A percentile compares a stretch with the other conserved stretches of the same genome.
Evolutionary conservation across 2,888 invertebrate genomes (phyloP).

Genomic region (Suillia variegata): DNA sequence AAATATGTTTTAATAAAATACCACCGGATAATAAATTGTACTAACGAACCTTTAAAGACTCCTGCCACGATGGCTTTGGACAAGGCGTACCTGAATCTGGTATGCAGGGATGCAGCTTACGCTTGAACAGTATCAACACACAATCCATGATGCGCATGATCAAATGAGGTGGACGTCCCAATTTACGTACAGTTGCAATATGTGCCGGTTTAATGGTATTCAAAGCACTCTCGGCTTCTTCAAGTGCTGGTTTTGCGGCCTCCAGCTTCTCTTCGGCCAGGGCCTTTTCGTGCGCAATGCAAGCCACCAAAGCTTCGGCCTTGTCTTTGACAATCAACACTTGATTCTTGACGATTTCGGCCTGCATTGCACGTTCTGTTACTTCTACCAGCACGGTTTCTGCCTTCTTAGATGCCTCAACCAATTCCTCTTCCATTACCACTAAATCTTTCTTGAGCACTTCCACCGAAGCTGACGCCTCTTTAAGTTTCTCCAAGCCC

Average conservation of each 20-base stretch:
- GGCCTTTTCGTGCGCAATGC: conserved; percentile 88
- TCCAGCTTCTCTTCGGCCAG: conserved; percentile 91
- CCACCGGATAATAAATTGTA: too few species aligned
- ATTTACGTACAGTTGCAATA: conserved; percentile 91
- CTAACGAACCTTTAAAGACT: conserved; percentile 79
- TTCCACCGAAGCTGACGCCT: conserved; percentile 93
- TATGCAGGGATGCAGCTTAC: conserved; percentile 81
- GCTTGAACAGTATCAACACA: conserved; percentile 89
- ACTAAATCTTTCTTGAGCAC: conserved; percentile 89
- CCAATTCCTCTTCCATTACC: conserved; percentile 92
- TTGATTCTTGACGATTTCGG: conserved; percentile 93
- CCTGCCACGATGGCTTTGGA: conserved; percentile 95
- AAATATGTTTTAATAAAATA: not conserved
- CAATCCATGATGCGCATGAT: conserved; percentile 99
- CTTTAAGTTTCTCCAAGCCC: conserved; percentile 91
- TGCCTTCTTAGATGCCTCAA: conserved; percentile 90
- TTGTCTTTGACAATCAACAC: conserved; percentile 96
- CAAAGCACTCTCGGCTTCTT: conserved; percentile 92
- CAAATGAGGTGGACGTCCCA: conserved; percentile 93
- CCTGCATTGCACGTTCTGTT: conserved; percentile 91
- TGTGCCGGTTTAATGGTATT: conserved; percentile 97
- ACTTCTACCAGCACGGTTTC: conserved; percentile 87
- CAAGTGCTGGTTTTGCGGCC: conserved; percentile 93
- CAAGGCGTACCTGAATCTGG: conserved; percentile 79
- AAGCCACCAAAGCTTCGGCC: conserved; percentile 85